Evolutionary conservation across 2,888 invertebrate genomes (phyloP).

Genomic region (Phengaris arion): DNA sequence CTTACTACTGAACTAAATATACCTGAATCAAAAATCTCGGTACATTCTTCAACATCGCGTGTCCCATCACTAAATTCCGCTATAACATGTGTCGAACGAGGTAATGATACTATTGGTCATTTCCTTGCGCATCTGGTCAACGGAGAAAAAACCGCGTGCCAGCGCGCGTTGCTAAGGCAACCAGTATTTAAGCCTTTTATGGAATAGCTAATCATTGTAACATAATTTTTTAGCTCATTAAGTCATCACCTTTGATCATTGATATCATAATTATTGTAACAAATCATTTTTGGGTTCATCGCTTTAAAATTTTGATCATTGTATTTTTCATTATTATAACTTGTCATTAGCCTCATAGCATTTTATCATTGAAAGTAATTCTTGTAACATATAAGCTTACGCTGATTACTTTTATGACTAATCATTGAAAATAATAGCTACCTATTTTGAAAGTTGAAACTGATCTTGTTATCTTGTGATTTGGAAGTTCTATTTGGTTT

Average conservation of each 20-base stretch:
- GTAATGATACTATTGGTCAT: conserved; percentile 48
- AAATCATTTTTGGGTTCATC: not conserved
- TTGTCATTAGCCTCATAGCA: too few relatives aligned
- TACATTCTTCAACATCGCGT: not conserved
- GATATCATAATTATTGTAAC: not conserved
- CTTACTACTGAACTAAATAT: not conserved
- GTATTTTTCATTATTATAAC: too few relatives aligned
- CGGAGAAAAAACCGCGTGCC: conserved; percentile 65
- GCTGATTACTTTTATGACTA: not conserved
- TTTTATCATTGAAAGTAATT: not conserved
- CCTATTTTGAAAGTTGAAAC: not conserved
- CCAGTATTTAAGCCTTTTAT: conserved; percentile 27
- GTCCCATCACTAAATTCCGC: conserved; percentile 33
- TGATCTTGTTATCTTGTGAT: not conserved
- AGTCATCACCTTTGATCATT: not conserved
- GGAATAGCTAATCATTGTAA: not conserved
- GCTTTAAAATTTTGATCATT: not conserved
- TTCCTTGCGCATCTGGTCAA: conserved; percentile 52
- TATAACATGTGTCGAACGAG: conserved; percentile 38
- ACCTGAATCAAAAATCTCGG: not conserved
- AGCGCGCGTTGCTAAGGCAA: conserved; percentile 47
- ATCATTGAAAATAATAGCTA: not conserved
- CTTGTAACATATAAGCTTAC: not conserved
- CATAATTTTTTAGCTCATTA: not conserved
- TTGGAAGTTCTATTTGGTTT: not conserved